Base-by-base conservation (phyloP, 2,888 invertebrate species). In the Amorpha juglandis region DNA sequence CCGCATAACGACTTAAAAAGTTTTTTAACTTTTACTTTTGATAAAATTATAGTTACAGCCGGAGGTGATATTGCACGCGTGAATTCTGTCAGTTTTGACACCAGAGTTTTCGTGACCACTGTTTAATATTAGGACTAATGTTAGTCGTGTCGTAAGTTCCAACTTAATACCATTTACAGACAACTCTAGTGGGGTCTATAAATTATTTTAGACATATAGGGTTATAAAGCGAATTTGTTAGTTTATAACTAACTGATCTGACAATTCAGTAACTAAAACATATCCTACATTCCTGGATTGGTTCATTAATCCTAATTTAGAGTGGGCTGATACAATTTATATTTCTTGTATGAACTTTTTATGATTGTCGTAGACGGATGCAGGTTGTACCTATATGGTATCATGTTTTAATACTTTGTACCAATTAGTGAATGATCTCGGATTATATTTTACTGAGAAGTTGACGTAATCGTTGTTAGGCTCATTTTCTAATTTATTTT, bases 181-280 rank as follows among this genome's bases (percentile, higher is more conserved):
- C 47, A 55, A 64, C 55, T 64, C 66, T 69, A 67, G 69, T 69
- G 66, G 68, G 65, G 67, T 69, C 66, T 72, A 70, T 80, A 75
- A 80, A 81, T 81, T 83, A 87, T 88, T 81, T 86, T 82, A 76
- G 79, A 81, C 88, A 83, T 88, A 85, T 87, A 87, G 78, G 86
- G 87, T 74, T 79, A 79, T 83, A 84, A 84, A 47, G 53, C 35
- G 16, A 48, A 55, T 64, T 55, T 55, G 27, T 64, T 47, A 53
- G 11, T 38, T 47, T 55, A 47, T 27, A 53, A 33, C 42, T 42
- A 58, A 33, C 42, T 42, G 42, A 58, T 58, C 58, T 58, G 58
- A 42, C 58, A 58, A 58, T 58, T 58, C 42, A 42, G 58, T 42
- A 16, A 58, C 58, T 38, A 38, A 42, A 58, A 58, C 42, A 38